Conservation (phyloP, 2,113 vertebrate genomes). For the Spermophilus dauricus region DNA sequence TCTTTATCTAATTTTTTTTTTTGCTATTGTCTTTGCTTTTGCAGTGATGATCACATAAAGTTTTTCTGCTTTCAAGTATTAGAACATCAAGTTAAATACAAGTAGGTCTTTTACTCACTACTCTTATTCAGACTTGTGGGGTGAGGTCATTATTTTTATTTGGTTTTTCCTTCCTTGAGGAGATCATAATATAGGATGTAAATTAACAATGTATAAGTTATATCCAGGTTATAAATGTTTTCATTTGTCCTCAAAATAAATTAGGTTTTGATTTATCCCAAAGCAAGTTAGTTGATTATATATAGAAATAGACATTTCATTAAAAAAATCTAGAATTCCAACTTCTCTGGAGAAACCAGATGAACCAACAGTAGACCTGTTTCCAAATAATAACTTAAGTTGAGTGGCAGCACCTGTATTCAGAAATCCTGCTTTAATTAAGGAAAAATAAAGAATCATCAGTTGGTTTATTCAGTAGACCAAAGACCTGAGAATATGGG, state of each 20-base stretch:
- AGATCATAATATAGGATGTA: slow-evolving; percentile 16
- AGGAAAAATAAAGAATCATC: not conserved
- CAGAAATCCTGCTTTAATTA: not conserved
- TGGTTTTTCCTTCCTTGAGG: not conserved
- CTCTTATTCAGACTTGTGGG: not conserved
- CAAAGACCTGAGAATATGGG: not conserved
- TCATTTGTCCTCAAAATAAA: not conserved
- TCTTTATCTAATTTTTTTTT: slow-evolving; percentile 62
- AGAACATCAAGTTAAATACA: slow-evolving; percentile 98
- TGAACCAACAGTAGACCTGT: not conserved
- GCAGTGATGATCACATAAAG: slow-evolving; percentile 98
- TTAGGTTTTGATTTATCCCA: not conserved
- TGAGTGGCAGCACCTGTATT: not conserved
- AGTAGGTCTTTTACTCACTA: slow-evolving; percentile 89
- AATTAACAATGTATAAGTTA: not conserved
- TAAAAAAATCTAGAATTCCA: not conserved
- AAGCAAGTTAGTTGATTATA: not conserved
- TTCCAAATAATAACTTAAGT: not conserved
- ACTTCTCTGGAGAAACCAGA: not conserved
- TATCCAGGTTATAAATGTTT: not conserved
- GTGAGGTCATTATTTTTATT: slow-evolving; percentile 7
- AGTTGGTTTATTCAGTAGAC: not conserved
- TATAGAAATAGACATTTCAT: slow-evolving; percentile 37
- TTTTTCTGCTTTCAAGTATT: slow-evolving; percentile 99
- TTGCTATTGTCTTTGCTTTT: slow-evolving; percentile 27